Percentiles rank a stretch among this genome's conserved stretches.
Conservation (phyloP, 2,797 vertebrate species). For the Toxotes lorentzi region DNA sequence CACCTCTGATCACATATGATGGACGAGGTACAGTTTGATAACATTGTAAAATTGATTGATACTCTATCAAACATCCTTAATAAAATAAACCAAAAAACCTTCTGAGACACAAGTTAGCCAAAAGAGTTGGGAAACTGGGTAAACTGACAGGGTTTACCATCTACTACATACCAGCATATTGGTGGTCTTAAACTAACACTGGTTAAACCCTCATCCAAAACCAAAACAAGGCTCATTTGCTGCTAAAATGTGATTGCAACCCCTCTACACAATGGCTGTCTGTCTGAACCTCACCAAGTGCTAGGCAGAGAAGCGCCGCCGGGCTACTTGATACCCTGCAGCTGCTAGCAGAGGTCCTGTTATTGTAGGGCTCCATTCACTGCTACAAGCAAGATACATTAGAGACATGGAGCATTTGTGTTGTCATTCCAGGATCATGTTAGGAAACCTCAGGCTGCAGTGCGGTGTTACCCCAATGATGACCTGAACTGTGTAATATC, state of each 20-base stretch:
- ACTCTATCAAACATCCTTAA: background rate
- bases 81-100: background rate
- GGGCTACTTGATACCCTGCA: constrained; percentile 74
- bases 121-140: background rate
- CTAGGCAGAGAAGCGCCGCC: constrained; percentile 37
- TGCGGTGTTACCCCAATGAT: constrained; percentile 22
- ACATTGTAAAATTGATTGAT: no score
- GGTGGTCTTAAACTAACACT: constrained; percentile 8
- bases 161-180: constrained; percentile 7
- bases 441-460: constrained; percentile 42
- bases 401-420: constrained; percentile 40
- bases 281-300: constrained; percentile 71
- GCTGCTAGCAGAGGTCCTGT: constrained; percentile 69
- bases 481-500: constrained; percentile 33
- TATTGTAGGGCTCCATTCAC: constrained; percentile 42
- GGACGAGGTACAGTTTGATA: background rate
- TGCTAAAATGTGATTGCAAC: constrained; percentile 52
- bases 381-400: constrained; percentile 16
- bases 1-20: background rate
- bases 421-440: constrained; percentile 48
- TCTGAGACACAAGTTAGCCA: background rate
- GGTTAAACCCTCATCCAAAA: constrained; percentile 29
- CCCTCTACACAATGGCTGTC: constrained; percentile 72
- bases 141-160: background rate
- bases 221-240: constrained; percentile 41